Evolutionary conservation across 92 coral and sea anemone species (phyloP).

Genomic region (Isaurus tuberculatus): DNA sequence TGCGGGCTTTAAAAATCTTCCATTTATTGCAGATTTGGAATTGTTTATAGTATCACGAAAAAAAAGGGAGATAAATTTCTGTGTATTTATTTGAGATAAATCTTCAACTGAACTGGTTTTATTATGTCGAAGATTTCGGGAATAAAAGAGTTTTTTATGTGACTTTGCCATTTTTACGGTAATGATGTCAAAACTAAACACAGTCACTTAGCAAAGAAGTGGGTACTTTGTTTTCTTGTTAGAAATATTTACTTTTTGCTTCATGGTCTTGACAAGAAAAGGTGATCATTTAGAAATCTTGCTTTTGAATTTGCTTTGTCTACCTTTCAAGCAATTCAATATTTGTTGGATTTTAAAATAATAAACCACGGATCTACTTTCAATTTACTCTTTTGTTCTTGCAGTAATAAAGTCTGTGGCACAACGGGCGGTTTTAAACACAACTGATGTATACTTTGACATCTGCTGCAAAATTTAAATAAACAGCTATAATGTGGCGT

Average conservation of each 20-base stretch:
- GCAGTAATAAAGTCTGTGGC: conserved; percentile 32
- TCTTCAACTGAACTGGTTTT: conserved; percentile 33
- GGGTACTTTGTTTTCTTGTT: conserved; percentile 39
- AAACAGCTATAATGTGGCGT: conserved; percentile 33
- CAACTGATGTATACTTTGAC: conserved; percentile 15
- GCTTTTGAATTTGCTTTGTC: conserved; percentile 58
- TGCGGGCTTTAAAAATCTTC: conserved; percentile 11
- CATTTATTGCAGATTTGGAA: conserved; percentile 5
- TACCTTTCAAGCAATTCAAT: conserved; percentile 57
- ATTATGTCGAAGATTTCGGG: conserved; percentile 26
- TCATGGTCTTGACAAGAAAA: conserved; percentile 39
- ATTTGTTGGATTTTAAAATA: conserved; percentile 64
- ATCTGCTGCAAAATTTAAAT: conserved; percentile 41
- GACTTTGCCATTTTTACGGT: conserved; percentile 71
- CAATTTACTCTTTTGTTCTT: conserved; percentile 53
- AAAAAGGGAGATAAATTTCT: conserved; percentile 42
- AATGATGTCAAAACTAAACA: conserved; percentile 71
- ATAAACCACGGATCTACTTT: conserved; percentile 52
- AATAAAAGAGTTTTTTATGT: conserved; percentile 66
- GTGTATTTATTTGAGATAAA: conserved; percentile 45
- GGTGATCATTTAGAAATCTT: conserved; percentile 62
- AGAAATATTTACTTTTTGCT: background rate
- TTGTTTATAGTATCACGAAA: conserved; percentile 40
- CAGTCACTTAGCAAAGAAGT: conserved; percentile 60
- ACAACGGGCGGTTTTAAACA: conserved; percentile 43